Percentiles rank a stretch among this genome's conserved stretches.
phyloP scores from a whole-genome alignment of 2,888 invertebrate genomes.

The Hetaerina titia region DNA sequence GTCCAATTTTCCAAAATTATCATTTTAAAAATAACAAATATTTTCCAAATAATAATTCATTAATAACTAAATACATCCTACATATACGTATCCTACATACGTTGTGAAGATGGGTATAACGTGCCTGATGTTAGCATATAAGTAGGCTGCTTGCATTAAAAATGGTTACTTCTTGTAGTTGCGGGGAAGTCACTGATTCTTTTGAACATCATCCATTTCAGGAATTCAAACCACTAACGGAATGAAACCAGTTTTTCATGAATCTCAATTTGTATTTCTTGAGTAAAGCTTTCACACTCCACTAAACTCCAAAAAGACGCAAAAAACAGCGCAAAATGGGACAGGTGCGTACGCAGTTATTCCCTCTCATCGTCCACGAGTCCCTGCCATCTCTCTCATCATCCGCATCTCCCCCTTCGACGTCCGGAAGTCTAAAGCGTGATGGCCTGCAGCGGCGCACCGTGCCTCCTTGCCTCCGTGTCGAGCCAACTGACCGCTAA shows the following conservation, averaged over 20 bases:
- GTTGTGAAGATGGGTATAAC: no score
- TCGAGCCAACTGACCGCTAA: constrained; percentile 25
- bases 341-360: background rate
- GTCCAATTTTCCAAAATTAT: no score
- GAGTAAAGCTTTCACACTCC: background rate
- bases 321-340: background rate
- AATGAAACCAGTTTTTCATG: background rate
- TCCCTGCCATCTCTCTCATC: background rate
- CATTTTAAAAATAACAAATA: no score
- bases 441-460: background rate
- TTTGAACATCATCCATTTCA: background rate
- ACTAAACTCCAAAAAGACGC: background rate
- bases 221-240: background rate
- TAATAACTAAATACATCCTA: no score
- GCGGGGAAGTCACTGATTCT: no score
- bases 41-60: no score
- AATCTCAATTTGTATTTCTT: constrained; percentile 17
- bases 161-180: no score
- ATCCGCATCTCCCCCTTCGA: background rate
- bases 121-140: no score
- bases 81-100: no score
- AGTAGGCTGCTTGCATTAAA: no score
- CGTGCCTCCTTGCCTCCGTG: background rate
- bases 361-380: background rate
- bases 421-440: constrained; percentile 15